Conservation (phyloP, 1,140 invertebrate species). For the Pararge aegeria region DNA sequence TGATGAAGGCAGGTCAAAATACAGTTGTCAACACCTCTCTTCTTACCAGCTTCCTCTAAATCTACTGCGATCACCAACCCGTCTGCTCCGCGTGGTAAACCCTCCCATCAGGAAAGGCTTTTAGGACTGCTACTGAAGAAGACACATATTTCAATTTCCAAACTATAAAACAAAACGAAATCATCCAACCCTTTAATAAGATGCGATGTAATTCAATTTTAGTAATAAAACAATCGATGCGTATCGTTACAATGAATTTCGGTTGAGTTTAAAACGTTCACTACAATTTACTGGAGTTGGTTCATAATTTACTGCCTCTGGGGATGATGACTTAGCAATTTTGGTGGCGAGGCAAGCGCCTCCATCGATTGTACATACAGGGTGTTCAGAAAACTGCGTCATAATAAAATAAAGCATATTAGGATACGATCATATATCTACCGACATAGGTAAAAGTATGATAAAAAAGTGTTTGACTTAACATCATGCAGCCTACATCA, state of each 20-base stretch:
- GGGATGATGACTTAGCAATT: conserved; percentile 58
- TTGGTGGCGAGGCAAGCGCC: conserved; percentile 26
- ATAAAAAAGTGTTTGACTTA: too few species aligned
- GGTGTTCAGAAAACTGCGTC: conserved; percentile 24
- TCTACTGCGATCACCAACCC: too few species aligned
- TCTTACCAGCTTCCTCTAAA: too few species aligned
- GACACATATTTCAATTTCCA: neutral
- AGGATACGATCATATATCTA: too few species aligned
- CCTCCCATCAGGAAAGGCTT: too few species aligned
- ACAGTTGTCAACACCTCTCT: too few species aligned
- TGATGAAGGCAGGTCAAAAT: too few species aligned
- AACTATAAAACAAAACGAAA: conserved; percentile 30
- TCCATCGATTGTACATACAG: conserved; percentile 33
- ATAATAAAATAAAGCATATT: too few species aligned
- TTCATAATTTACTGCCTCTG: conserved; percentile 53
- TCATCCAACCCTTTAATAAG: conserved; percentile 52
- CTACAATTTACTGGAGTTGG: conserved; percentile 55
- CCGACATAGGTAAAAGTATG: too few species aligned
- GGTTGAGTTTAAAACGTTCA: conserved; percentile 68
- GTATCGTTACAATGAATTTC: conserved; percentile 66
- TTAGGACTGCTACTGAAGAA: too few species aligned
- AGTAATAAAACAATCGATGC: conserved; percentile 67
- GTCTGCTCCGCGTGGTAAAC: too few species aligned
- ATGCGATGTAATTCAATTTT: conserved; percentile 62
- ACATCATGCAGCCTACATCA: too few species aligned